Evolutionary conservation across 2,888 invertebrate species (phyloP), one percentile per base, ranked within the genome.

Genomic region (Oxyscelio sp.): DNA sequence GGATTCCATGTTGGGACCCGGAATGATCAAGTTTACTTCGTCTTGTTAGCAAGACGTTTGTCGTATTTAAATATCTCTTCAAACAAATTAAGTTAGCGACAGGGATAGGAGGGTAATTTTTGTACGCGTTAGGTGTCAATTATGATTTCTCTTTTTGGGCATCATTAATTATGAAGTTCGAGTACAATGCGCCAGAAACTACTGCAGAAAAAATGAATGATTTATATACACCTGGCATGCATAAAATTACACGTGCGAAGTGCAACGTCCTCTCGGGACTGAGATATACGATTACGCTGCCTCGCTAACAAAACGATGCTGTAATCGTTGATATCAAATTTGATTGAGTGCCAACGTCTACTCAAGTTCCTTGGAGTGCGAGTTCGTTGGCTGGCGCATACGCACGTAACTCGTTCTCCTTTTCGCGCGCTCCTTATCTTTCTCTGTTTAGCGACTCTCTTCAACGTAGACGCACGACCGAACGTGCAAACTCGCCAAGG

Each of bases 311-410:
- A 81, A 77, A 83, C 82, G 77, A 59, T 48, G 66, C 52, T 73
- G 66, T 78, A 73, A 78, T 83, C 73, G 78, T 83, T 73, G 78
- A 73, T 83, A 83, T 83, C 77, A 83, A 73, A 73, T 83, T 83
- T 83, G 83, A 83, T 79, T 79, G 79, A 83, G 70, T 68, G 74
- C 68, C 83, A 79, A 70, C 83, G 79, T 68, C 61, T 74, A 56
- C 56, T 50, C 15, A 50, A 43, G 56, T 31, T 40, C 45, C 50
- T 54, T 34, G 43, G 59, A 19, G 38, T 31, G 31, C 40, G 48
- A 21, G 65, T 78, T 68, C 48, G 61, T 59, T 70, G 61, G 74
- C 74, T 54, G 63, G 34, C 78, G 21, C n/a, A 43, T 63, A 63
- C 71, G 50, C 78, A 59, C 61, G 48, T 54, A 85, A 13, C 70